These are phyloP conservation scores for Gobiocypris rarus DNA, from an alignment of 2,113 vertebrate genomes.

Conservation along the genomic window DNA sequence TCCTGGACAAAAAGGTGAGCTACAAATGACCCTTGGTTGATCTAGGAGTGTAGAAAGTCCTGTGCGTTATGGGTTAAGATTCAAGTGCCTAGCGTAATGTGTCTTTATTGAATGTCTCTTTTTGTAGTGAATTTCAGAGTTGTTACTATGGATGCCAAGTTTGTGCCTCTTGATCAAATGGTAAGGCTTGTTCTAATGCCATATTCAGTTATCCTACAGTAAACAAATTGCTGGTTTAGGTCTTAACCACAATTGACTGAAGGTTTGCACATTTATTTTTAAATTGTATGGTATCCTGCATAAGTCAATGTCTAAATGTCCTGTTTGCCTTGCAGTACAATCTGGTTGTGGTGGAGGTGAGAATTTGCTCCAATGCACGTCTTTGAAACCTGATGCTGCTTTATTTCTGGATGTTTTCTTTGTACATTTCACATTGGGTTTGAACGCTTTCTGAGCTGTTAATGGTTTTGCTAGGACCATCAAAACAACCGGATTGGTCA, in stretches of 20 bases:
- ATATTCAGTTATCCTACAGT: no score
- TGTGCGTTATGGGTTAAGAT: no score
- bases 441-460: no score
- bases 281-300: no score
- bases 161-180: constrained; percentile 18
- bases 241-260: no score
- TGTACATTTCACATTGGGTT: no score
- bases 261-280: no score
- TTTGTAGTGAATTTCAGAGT: not conserved
- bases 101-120: no score
- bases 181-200: not conserved
- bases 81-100: not conserved
- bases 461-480: no score
- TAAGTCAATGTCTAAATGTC: not conserved
- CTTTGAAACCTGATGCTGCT: not conserved
- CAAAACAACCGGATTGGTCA: no score
- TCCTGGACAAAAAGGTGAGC: constrained; percentile 72
- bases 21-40: not conserved
- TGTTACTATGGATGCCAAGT: not conserved
- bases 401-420: no score
- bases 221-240: not conserved
- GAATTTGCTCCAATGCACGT: not conserved
- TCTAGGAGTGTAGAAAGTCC: not conserved
- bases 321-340: not conserved
- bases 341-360: not conserved